Conservation (phyloP, 2,888 invertebrate species). For the Oligia strigilis region DNA sequence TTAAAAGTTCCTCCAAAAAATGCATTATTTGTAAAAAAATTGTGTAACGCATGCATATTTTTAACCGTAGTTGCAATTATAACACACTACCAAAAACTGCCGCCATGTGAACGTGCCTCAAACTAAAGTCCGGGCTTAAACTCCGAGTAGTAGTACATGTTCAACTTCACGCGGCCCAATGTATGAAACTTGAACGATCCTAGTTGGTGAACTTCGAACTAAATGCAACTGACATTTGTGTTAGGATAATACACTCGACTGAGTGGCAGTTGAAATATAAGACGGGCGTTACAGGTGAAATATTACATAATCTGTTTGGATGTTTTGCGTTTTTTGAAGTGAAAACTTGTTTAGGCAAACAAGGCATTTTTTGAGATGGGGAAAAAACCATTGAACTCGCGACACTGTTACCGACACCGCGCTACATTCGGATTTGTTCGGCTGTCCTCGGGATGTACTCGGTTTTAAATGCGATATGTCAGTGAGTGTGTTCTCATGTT, state of each 20-base stretch:
- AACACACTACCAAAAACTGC: background rate
- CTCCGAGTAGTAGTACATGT: constrained; percentile 67
- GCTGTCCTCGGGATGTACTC: too few species aligned
- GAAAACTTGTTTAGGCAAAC: too few species aligned
- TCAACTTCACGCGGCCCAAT: constrained; percentile 73
- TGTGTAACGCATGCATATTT: background rate
- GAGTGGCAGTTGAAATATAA: constrained; percentile 36
- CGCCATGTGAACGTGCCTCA: constrained; percentile 30
- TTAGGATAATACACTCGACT: constrained; percentile 50
- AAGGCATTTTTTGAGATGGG: too few species aligned
- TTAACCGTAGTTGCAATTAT: background rate
- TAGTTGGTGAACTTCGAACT: constrained; percentile 72
- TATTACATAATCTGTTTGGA: background rate
- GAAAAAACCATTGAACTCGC: too few species aligned
- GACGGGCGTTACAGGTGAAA: constrained; percentile 21
- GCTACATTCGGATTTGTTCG: too few species aligned
- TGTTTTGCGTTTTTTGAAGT: background rate
- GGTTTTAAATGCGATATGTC: too few species aligned
- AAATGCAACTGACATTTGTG: constrained; percentile 73
- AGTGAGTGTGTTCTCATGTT: too few species aligned
- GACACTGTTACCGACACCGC: too few species aligned
- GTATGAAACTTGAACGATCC: constrained; percentile 76
- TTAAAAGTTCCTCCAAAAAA: background rate
- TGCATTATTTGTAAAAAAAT: background rate
- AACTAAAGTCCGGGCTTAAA: constrained; percentile 68